These are phyloP conservation scores for Guaruba guarouba DNA, from an alignment of 2,113 vertebrate species.

Conservation along the genomic window DNA sequence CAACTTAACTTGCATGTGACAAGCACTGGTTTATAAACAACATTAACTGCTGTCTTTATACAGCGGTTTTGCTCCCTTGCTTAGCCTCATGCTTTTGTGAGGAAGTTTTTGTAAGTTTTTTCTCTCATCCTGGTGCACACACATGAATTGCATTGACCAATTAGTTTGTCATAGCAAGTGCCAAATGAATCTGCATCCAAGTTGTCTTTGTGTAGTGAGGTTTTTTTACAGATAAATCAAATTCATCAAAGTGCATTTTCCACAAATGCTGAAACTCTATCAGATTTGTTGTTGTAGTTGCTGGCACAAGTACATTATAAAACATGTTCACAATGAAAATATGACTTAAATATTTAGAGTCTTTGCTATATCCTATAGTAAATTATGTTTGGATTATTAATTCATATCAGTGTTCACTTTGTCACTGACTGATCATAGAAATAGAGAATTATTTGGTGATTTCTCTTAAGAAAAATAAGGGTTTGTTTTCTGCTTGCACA, in stretches of 20 bases:
- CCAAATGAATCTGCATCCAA: neutral
- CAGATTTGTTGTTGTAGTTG: neutral
- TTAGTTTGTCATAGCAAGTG: neutral
- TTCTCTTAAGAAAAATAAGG: neutral
- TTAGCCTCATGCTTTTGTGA: neutral
- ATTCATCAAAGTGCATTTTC: constrained; percentile 29
- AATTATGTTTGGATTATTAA: neutral
- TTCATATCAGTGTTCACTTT: neutral
- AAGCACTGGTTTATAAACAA: constrained; percentile 4
- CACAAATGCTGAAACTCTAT: constrained; percentile 19
- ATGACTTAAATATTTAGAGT: neutral
- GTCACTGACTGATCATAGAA: neutral
- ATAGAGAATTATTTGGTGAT: neutral
- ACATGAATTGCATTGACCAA: neutral
- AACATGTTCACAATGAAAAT: neutral
- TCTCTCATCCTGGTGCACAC: neutral
- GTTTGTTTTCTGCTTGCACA: neutral
- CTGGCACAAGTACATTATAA: neutral
- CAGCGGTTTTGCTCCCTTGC: neutral
- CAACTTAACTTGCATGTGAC: neutral
- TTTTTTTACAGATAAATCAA: constrained; percentile 18
- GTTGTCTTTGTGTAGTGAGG: constrained; percentile 4
- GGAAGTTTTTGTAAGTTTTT: neutral
- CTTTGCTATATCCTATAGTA: neutral
- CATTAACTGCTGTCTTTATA: neutral